These are phyloP conservation scores for Centrocercus urophasianus DNA, from an alignment of 2,113 vertebrate genomes.

Conservation along the genomic window DNA sequence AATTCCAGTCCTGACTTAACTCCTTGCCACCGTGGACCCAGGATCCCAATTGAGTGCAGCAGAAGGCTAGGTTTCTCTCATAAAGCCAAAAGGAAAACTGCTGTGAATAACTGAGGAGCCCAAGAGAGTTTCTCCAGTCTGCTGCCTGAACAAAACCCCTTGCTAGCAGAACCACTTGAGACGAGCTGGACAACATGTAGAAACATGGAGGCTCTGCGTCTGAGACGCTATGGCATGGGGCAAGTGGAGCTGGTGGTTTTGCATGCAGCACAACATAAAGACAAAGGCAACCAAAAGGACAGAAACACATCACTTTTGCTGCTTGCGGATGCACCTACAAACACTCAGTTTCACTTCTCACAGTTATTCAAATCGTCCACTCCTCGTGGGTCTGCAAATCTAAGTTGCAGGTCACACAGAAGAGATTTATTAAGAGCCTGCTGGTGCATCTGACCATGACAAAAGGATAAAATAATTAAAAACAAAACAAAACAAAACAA, in stretches of 20 bases:
- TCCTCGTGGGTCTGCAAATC: not conserved
- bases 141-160: not conserved
- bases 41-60: fast-evolving
- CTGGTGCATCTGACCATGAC: not conserved
- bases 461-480: not conserved
- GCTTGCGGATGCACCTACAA: not conserved
- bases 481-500: not conserved
- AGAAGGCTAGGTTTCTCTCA: not conserved
- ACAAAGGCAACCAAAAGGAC: not conserved
- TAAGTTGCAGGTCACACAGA: not conserved
- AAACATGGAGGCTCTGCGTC: not conserved
- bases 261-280: not conserved
- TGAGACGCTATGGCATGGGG: fast-evolving
- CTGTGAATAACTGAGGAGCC: not conserved
- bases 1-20: not conserved
- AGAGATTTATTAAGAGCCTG: slow-evolving; percentile 45
- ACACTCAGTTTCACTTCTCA: slow-evolving; percentile 60
- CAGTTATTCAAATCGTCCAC: slow-evolving; percentile 50
- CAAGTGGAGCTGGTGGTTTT: not conserved
- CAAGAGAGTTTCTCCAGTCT: not conserved
- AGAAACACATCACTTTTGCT: not conserved
- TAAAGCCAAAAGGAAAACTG: not conserved
- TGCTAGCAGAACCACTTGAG: fast-evolving
- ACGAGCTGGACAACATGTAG: not conserved
- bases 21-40: not conserved